These are phyloP conservation scores for Willowsia nigromaculata DNA, from an alignment of 2,888 invertebrate species.

Conservation along the genomic window DNA sequence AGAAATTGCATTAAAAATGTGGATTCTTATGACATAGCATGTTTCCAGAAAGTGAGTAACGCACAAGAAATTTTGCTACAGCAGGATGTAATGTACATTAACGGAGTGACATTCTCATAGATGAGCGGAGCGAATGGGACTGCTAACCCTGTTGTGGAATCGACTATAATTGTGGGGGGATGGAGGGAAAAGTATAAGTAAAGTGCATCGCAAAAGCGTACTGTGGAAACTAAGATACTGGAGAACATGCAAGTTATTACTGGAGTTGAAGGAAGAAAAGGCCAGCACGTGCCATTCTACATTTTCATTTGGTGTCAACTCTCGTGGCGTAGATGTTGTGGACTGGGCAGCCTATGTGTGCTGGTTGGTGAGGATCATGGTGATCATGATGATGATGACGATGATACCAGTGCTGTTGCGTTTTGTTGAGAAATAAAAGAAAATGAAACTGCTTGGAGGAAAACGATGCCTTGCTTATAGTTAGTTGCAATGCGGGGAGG, in stretches of 20 bases:
- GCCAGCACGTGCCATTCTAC: conserved; percentile 57
- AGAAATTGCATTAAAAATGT: conserved; percentile 37
- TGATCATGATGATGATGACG: background rate
- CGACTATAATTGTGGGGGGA: background rate
- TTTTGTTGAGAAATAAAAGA: conserved; percentile 34
- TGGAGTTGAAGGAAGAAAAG: background rate
- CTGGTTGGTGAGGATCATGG: background rate
- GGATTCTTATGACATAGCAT: background rate
- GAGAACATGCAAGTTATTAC: conserved; percentile 14
- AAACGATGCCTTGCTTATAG: background rate
- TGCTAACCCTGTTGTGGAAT: background rate
- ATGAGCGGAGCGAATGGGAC: background rate
- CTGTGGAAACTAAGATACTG: background rate
- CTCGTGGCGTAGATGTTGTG: conserved; percentile 15
- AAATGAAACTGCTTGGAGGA: conserved; percentile 7
- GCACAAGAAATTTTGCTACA: too few species aligned
- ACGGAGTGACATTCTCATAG: conserved; percentile 11
- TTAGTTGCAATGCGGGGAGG: too few species aligned
- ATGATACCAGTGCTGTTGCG: conserved; percentile 23
- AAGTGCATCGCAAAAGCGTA: background rate
- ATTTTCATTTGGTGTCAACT: conserved; percentile 57
- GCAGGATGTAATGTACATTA: conserved; percentile 33
- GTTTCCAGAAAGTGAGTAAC: too few species aligned
- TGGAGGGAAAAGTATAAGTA: background rate
- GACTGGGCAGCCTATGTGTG: background rate